Base-by-base conservation (phyloP, 2,113 vertebrate species). In the Prietella phreatophila region DNA sequence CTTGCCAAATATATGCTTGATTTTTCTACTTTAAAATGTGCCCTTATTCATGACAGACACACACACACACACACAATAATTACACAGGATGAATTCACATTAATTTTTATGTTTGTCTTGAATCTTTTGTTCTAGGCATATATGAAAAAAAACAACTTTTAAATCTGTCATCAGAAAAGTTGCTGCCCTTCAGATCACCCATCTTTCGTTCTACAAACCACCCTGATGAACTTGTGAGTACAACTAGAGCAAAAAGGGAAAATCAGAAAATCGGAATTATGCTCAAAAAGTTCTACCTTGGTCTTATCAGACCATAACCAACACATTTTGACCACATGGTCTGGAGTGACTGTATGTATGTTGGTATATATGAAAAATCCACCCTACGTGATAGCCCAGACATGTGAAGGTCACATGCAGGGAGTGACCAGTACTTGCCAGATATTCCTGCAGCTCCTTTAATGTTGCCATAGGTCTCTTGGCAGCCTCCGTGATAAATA, bases 221-320 rank as follows among this genome's bases (percentile, higher is more conserved):
- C 63, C 90, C 89, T 2, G 90, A 84, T 8, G 94, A 95, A 11
- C 89, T 96, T 95, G 97, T 99, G 93, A 90, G 96, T 95, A 82
- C 83, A 5, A 15, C 50, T 22, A 36, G 53, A 82, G 50, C 10
- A 47, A 61, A 15, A 53, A 73, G 19, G 36, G 39, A 17, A 7
- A n/a, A 83, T 30, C 47, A 30, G 50, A 80, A 53, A 33, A 22
- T 56, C 78, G 0, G 27, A 78, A 50, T 17, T 19, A 56, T 81
- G 17, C 19, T 33, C n/a, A 19, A 80, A 58, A 30, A 1, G n/a
- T 81, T 81, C 78, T 80, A 79, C 47, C 10, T 22, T 19, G 30
- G 17, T 33, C 15, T 56, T n/a, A 36, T 50, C 5, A 15, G 5
- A 17, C 13, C 33, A 75, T 42, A 75, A n/a, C n/a, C n/a, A n/a